These are phyloP conservation scores for Archips crataeganus DNA, from an alignment of 2,888 invertebrate species.

Conservation along the genomic window DNA sequence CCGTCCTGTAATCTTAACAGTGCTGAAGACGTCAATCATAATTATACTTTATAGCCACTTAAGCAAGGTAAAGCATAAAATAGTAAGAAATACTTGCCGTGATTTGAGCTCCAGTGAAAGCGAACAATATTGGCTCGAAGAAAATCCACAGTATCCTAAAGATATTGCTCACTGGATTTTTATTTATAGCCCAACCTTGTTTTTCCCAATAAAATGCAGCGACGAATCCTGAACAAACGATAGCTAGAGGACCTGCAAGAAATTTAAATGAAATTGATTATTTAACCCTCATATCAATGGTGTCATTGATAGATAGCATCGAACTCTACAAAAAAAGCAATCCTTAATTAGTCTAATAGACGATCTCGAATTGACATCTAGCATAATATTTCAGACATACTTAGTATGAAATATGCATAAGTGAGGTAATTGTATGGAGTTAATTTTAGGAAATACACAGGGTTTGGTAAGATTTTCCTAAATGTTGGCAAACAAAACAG, in stretches of 20 bases:
- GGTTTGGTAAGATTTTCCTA: no score
- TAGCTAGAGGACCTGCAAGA: slow-evolving; percentile 88
- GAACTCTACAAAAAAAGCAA: not conserved
- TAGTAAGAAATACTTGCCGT: slow-evolving; percentile 76
- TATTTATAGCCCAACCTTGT: slow-evolving; percentile 91
- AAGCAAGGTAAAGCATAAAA: not conserved
- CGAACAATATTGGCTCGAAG: slow-evolving; percentile 95
- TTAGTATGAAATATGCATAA: no score
- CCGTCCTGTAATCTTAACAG: not conserved
- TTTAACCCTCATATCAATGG: not conserved
- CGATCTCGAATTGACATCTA: no score
- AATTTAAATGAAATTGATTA: not conserved
- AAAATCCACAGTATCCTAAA: slow-evolving; percentile 95
- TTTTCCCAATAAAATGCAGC: slow-evolving; percentile 90
- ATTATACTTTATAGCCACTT: no score
- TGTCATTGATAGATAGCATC: not conserved
- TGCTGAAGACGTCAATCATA: not conserved
- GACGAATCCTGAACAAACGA: slow-evolving; percentile 90
- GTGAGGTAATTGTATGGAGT: no score
- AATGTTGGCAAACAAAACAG: no score
- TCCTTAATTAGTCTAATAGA: not conserved
- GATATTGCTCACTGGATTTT: slow-evolving; percentile 90
- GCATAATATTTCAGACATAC: no score
- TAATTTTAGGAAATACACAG: no score
- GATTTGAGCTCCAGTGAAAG: slow-evolving; percentile 94